Conservation (phyloP, 92 coral and sea anemone species). For the Pocillopora meandrina region DNA sequence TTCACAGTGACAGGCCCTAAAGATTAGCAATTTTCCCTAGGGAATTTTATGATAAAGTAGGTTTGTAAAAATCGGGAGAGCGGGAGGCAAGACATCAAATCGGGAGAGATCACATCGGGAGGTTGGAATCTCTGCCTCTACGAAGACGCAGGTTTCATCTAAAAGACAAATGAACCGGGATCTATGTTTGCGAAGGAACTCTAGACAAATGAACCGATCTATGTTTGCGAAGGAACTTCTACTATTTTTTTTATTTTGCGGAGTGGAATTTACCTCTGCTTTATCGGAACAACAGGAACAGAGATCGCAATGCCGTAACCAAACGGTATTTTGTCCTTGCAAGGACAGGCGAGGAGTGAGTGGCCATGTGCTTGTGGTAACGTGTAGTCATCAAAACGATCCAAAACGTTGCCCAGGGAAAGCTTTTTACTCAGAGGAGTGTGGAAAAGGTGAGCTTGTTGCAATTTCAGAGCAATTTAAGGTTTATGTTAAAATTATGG, state of each 20-base stretch:
- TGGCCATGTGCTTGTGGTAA: conserved; percentile 1
- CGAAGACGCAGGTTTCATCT: too few species aligned
- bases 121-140: too few species aligned
- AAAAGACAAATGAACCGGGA: background rate
- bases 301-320: background rate
- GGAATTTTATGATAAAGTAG: too few species aligned
- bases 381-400: background rate
- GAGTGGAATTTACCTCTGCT: background rate
- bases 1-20: too few species aligned
- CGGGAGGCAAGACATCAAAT: too few species aligned
- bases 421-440: background rate
- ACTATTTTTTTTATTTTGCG: background rate
- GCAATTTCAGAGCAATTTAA: background rate
- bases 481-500: background rate
- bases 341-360: background rate
- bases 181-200: conserved; percentile 5
- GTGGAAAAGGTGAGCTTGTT: conserved; percentile 20
- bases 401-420: background rate
- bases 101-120: too few species aligned
- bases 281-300: background rate
- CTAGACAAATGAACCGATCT: background rate
- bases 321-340: conserved; percentile 5
- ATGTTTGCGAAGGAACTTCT: conserved; percentile 13
- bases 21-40: too few species aligned
- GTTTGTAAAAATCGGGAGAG: too few species aligned